A percentile compares a stretch with the other conserved stretches of the same genome.
Conservation (phyloP, 92 coral and sea anemone genomes). For the Epizoanthus ramosus region DNA sequence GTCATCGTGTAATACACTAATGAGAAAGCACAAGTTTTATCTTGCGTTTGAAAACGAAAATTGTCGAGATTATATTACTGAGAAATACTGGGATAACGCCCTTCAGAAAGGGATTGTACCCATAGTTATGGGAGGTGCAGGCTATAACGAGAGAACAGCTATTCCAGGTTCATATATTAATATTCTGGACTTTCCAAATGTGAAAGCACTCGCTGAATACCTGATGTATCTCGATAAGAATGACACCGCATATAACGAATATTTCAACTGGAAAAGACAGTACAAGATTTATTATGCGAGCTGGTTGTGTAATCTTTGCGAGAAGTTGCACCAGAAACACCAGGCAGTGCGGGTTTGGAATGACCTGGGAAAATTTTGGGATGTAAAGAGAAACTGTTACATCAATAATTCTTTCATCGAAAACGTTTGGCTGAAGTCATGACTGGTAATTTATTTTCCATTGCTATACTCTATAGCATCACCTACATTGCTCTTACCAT, state of each 20-base stretch:
- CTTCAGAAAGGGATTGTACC: slow-evolving; percentile 47
- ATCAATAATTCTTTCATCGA: slow-evolving; percentile 32
- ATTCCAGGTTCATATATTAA: slow-evolving; percentile 76
- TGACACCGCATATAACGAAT: slow-evolving; percentile 69
- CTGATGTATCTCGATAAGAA: slow-evolving; percentile 62
- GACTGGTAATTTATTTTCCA: background rate
- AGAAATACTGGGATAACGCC: slow-evolving; percentile 68
- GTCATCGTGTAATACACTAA: too few species aligned
- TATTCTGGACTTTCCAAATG: slow-evolving; percentile 64
- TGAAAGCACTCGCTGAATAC: slow-evolving; percentile 58
- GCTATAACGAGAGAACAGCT: slow-evolving; percentile 48
- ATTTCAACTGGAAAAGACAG: slow-evolving; percentile 63
- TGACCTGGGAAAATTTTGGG: slow-evolving; percentile 56
- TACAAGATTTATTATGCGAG: slow-evolving; percentile 1
- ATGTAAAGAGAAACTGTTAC: slow-evolving; percentile 46
- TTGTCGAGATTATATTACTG: slow-evolving; percentile 71
- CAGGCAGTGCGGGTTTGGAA: slow-evolving; percentile 23
- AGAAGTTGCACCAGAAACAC: slow-evolving; percentile 33
- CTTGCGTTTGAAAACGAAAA: slow-evolving; percentile 67
- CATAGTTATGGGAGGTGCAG: slow-evolving; percentile 63
- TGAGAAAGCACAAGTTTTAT: slow-evolving; percentile 60
- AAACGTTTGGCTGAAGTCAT: slow-evolving; percentile 36
- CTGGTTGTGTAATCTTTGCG: slow-evolving; percentile 50
- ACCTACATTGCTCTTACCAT: too few species aligned
- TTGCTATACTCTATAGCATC: too few species aligned